Percentiles rank a stretch among this genome's conserved stretches.
These are phyloP conservation scores for Odocoileus hemionus DNA, from an alignment of 2,113 vertebrate species.

Conservation along the genomic window DNA sequence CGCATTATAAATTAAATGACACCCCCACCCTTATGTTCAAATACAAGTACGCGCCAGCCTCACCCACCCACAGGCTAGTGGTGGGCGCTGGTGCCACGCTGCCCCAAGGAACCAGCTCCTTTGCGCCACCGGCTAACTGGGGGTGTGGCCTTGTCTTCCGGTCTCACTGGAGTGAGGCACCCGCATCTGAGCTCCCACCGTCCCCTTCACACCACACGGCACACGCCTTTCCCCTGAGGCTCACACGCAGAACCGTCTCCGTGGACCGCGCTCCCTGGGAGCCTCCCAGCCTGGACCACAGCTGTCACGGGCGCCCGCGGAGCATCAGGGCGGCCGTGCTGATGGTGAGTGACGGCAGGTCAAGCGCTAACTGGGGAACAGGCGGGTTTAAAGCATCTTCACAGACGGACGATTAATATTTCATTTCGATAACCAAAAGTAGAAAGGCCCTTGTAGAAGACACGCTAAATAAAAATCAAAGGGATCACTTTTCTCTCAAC, in stretches of 20 bases:
- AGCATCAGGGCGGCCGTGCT: background rate
- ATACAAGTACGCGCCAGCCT: background rate
- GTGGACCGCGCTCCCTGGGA: fast-evolving
- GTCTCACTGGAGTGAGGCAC: fast-evolving
- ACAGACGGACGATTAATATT: background rate
- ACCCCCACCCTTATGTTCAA: background rate
- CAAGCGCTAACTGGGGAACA: background rate
- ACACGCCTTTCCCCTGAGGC: fast-evolving
- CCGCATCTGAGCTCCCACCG: fast-evolving
- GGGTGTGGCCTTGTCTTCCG: fast-evolving
- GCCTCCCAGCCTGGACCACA: background rate
- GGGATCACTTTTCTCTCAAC: background rate
- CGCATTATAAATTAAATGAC: background rate
- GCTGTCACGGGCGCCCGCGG: background rate
- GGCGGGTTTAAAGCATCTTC: fast-evolving
- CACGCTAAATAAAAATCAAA: background rate
- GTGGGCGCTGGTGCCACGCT: fast-evolving
- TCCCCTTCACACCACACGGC: fast-evolving
- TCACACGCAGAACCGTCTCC: fast-evolving
- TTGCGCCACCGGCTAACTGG: fast-evolving
- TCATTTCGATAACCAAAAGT: background rate
- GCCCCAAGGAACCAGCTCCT: background rate
- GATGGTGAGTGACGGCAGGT: background rate
- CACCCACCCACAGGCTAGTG: background rate
- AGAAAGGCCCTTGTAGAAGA: background rate